phyloP scores from a whole-genome alignment of 1,140 invertebrate species.

The Zophobas atratus region DNA sequence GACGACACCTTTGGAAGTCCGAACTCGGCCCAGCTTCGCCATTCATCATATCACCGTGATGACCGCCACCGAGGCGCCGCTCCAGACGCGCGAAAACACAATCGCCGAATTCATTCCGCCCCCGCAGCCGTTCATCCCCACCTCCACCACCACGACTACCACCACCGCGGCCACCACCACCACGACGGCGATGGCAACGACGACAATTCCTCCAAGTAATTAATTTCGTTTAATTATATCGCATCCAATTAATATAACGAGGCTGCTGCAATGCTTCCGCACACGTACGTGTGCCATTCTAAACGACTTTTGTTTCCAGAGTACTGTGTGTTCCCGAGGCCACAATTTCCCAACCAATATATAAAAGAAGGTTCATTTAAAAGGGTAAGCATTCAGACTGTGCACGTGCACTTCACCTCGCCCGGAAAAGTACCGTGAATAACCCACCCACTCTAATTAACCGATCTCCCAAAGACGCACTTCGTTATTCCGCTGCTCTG shows the following conservation, averaged over 20 bases:
- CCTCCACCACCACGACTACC: slow-evolving; percentile 65
- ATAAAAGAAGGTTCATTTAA: slow-evolving; percentile 82
- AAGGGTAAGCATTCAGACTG: slow-evolving; percentile 73
- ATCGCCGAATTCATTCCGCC: slow-evolving; percentile 63
- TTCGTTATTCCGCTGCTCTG: slow-evolving; percentile 22
- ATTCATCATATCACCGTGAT: slow-evolving; percentile 57
- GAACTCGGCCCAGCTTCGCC: slow-evolving; percentile 50
- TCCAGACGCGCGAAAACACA: slow-evolving; percentile 60
- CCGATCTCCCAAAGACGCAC: slow-evolving; percentile 31
- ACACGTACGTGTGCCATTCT: slow-evolving; percentile 39
- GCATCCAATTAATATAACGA: slow-evolving; percentile 49
- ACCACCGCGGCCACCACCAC: slow-evolving; percentile 70
- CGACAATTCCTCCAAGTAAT: slow-evolving; percentile 78
- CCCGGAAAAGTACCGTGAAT: slow-evolving; percentile 28
- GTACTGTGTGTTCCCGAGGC: slow-evolving; percentile 86
- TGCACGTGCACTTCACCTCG: slow-evolving; percentile 40
- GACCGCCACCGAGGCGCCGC: slow-evolving; percentile 60
- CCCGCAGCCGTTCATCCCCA: slow-evolving; percentile 63
- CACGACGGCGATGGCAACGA: slow-evolving; percentile 72
- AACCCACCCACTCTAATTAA: slow-evolving; percentile 31
- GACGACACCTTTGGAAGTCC: slow-evolving; percentile 54
- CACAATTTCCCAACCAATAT: slow-evolving; percentile 80
- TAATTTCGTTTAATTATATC: slow-evolving; percentile 53
- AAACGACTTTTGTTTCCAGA: slow-evolving; percentile 68
- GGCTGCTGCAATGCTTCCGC: slow-evolving; percentile 23